Evolutionary conservation across 2,888 invertebrate species (phyloP).

Genomic region (Papilio gigon): DNA sequence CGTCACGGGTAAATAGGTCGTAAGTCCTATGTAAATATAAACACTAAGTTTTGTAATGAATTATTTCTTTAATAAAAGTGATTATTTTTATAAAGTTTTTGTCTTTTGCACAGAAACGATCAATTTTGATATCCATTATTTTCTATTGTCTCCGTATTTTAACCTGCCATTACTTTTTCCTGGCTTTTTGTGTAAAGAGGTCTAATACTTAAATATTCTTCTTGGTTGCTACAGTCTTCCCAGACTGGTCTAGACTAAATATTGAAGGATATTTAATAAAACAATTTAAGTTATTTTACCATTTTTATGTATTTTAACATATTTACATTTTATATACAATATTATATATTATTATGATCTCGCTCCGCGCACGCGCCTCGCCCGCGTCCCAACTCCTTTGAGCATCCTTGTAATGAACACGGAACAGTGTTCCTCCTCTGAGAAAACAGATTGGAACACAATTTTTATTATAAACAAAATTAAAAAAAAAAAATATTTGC

Average conservation of each 20-base stretch:
- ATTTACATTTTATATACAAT: conserved; percentile 81
- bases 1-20: conserved; percentile 7
- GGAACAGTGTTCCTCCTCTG: conserved; percentile 2
- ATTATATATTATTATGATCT: conserved; percentile 56
- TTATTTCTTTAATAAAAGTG: conserved; percentile 9
- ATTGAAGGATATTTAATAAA: conserved; percentile 40
- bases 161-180: too few species aligned
- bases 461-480: neutral
- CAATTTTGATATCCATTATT: too few species aligned
- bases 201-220: too few species aligned
- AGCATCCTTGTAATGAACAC: conserved; percentile 56
- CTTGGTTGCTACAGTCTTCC: neutral
- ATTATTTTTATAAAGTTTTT: conserved; percentile 2
- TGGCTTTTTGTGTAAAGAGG: neutral
- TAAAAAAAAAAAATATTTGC: too few species aligned
- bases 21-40: conserved; percentile 14
- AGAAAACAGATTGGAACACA: neutral
- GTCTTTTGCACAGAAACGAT: neutral
- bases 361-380: conserved; percentile 58
- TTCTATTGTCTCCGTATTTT: too few species aligned
- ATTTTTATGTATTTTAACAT: conserved; percentile 77
- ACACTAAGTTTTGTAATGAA: neutral
- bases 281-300: conserved; percentile 56
- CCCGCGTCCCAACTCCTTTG: conserved; percentile 66
- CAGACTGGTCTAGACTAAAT: too few species aligned